phyloP scores from a whole-genome alignment of 2,888 invertebrate genomes.

The Hecatera dysodea region DNA sequence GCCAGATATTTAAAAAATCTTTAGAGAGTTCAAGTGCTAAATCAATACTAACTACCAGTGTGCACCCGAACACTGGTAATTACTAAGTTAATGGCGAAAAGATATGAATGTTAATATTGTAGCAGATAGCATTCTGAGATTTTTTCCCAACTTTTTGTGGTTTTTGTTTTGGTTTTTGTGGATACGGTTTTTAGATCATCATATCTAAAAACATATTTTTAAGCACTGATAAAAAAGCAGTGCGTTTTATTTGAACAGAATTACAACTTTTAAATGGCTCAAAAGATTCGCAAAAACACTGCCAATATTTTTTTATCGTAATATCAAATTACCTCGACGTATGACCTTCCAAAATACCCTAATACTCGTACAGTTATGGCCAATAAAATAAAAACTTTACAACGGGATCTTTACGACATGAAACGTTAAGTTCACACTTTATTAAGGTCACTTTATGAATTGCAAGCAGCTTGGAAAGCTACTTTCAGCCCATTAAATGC shows the following conservation, averaged over 20 bases:
- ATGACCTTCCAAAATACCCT: constrained; percentile 33
- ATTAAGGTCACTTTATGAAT: constrained; percentile 66
- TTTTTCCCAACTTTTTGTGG: no score
- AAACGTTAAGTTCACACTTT: constrained; percentile 67
- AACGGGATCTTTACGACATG: constrained; percentile 63
- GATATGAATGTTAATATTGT: no score
- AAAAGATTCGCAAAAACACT: not conserved
- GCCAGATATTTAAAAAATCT: not conserved
- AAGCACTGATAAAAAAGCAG: not conserved
- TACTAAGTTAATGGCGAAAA: no score
- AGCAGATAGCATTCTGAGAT: no score
- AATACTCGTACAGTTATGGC: constrained; percentile 50
- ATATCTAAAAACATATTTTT: no score
- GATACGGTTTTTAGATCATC: no score
- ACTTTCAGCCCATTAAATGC: constrained; percentile 54
- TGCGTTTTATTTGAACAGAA: not conserved
- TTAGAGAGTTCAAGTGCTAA: not conserved
- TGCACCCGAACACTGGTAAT: no score
- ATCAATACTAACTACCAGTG: no score
- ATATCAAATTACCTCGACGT: constrained; percentile 5
- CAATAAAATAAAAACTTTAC: constrained; percentile 65
- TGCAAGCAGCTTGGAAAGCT: constrained; percentile 41
- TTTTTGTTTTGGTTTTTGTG: no score
- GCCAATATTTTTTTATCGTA: not conserved
- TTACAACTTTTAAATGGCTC: not conserved